Conservation (phyloP, 2,797 vertebrate species). For the Microctenopoma lineatum region DNA sequence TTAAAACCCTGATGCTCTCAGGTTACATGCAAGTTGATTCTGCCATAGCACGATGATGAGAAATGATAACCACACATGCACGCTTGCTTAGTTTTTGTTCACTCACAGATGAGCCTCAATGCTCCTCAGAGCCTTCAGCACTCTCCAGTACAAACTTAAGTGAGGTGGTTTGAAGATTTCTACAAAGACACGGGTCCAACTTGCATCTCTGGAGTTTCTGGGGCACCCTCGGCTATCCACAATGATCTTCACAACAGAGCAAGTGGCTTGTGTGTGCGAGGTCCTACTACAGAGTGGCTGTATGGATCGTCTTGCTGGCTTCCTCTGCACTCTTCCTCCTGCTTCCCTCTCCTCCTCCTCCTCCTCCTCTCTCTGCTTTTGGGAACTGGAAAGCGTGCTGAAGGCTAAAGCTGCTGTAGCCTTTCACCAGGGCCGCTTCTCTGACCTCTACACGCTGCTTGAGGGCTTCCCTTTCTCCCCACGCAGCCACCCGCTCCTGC, state of each 20-base stretch:
- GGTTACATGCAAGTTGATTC: slow-evolving; percentile 69
- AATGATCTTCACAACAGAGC: slow-evolving; percentile 78
- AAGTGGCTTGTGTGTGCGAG: slow-evolving; percentile 80
- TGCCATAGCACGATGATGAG: slow-evolving; percentile 58
- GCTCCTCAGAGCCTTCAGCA: slow-evolving; percentile 23
- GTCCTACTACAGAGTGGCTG: slow-evolving; percentile 77
- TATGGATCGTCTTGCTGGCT: slow-evolving; percentile 75
- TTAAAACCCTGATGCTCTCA: slow-evolving; percentile 76
- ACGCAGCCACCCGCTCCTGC: slow-evolving; percentile 76
- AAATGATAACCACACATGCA: slow-evolving; percentile 39
- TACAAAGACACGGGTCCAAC: not conserved
- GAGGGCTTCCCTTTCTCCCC: slow-evolving; percentile 76
- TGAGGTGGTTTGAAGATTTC: not conserved
- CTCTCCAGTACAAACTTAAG: not conserved
- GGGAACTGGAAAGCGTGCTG: slow-evolving; percentile 71
- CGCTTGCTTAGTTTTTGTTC: slow-evolving; percentile 24
- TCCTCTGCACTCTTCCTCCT: slow-evolving; percentile 72
- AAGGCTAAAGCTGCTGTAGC: slow-evolving; percentile 78
- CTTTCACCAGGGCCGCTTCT: slow-evolving; percentile 79
- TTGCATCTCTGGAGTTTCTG: slow-evolving; percentile 5
- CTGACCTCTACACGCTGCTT: slow-evolving; percentile 76
- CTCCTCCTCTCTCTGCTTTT: slow-evolving; percentile 25
- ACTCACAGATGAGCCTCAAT: not conserved
- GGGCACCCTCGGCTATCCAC: slow-evolving; percentile 10
- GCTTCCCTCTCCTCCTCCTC: slow-evolving; percentile 28